Evolutionary conservation across 2,113 vertebrate species (phyloP), one percentile per base, ranked within the genome.

Genomic region (Albula goreensis): DNA sequence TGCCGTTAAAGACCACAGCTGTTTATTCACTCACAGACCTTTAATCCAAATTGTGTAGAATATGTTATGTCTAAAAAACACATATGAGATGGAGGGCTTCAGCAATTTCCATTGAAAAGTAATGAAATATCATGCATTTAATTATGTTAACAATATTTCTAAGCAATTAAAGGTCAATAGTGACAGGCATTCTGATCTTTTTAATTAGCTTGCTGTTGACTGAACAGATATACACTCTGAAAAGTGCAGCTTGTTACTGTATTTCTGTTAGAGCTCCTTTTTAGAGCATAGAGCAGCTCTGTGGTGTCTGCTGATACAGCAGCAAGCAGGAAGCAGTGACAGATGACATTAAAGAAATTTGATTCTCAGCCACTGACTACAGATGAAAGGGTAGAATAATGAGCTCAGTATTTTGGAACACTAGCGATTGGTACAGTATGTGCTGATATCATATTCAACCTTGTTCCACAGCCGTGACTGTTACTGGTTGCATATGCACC

Each of bases 321-420:
- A 31, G 70, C 8, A n/a, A 74, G 31, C 70, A 31, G 70, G 70
- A 74, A 31, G 70, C 10, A n/a, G 25, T 25, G 70, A 74, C n/a
- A 10, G n/a, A 31, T 74, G 25, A 31, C 70, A 74, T 25, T 74
- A 10, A 19, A 31, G 22, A 31, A 31, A 8, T 22, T 4, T 9
- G 70, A 74, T 74, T 74, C n/a, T 74, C 9, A 74, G n/a, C 22
- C 70, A 10, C 70, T 74, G n/a, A 74, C 70, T 74, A 22, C n/a
- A 31, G n/a, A 74, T 74, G 70, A 74, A 74, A 74, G 22, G n/a
- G n/a, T 41, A 66, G 70, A 74, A 31, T 74, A 74, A 74, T 74
- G 70, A 74, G 70, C 70, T 10, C 22, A 41, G 31, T 41, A 41
- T 41, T 41, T 41, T 41, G 31, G 31, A 41, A 41, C 31, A 41